Percentiles rank a stretch among this genome's conserved stretches.
phyloP scores from a whole-genome alignment of 2,113 vertebrate species.

The Cathartes aura region DNA sequence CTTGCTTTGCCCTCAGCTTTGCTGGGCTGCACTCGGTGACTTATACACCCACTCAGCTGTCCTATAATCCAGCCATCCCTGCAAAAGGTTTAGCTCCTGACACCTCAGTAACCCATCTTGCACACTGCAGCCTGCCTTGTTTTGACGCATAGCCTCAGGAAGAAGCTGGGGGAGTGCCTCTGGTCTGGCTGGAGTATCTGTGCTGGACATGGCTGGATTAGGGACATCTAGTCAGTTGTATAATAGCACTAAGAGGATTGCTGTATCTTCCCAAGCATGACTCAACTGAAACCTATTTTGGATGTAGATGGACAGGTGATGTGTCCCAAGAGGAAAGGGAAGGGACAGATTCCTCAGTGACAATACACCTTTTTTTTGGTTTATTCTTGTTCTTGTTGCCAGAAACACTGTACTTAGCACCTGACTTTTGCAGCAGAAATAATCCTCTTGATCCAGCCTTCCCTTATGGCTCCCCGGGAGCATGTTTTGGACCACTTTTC shows the following conservation, averaged over 20 bases:
- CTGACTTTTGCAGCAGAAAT: neutral
- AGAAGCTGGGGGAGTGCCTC: neutral
- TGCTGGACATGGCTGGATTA: conserved; percentile 31
- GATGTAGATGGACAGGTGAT: conserved; percentile 61
- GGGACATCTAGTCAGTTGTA: conserved; percentile 26
- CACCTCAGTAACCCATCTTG: neutral
- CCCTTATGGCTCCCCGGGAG: neutral
- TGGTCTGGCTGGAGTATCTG: neutral
- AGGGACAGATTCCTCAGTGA: neutral
- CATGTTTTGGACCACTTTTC: neutral
- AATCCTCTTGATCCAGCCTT: neutral
- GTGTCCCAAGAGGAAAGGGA: neutral
- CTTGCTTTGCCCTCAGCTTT: neutral
- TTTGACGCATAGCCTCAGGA: neutral
- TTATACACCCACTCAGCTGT: neutral
- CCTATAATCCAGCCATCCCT: conserved; percentile 1
- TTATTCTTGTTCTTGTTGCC: conserved; percentile 15
- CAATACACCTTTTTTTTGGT: neutral
- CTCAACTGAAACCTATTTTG: conserved; percentile 62
- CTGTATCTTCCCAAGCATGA: conserved; percentile 32
- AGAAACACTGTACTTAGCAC: neutral
- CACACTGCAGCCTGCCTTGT: neutral
- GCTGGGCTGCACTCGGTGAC: neutral
- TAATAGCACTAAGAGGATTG: conserved; percentile 59
- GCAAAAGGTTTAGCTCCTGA: neutral